Conservation (phyloP, 1,140 invertebrate genomes). For the Bombus sylvicola region DNA sequence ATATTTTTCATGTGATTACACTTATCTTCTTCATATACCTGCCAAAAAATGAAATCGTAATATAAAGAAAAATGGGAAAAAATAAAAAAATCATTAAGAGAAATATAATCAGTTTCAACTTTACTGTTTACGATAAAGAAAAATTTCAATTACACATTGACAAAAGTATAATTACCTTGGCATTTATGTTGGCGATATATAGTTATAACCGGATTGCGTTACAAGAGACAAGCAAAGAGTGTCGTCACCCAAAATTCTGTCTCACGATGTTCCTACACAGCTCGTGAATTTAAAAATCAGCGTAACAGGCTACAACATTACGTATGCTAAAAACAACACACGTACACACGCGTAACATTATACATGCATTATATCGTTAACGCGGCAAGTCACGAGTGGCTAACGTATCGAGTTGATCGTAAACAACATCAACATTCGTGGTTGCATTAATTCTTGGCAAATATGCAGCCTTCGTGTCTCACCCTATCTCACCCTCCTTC, state of each 20-base stretch:
- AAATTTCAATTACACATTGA: too few relatives aligned
- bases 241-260: not conserved
- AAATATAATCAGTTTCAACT: too few relatives aligned
- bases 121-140: too few relatives aligned
- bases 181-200: too few relatives aligned
- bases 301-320: not conserved
- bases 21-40: too few relatives aligned
- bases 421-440: slow-evolving; percentile 61
- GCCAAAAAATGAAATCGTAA: too few relatives aligned
- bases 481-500: not conserved
- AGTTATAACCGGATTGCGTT: too few relatives aligned
- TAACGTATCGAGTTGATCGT: slow-evolving; percentile 58
- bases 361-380: not conserved
- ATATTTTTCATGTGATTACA: too few relatives aligned
- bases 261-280: not conserved
- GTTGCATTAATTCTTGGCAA: slow-evolving; percentile 69
- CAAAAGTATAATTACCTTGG: too few relatives aligned
- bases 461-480: slow-evolving; percentile 52
- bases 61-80: too few relatives aligned
- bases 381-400: not conserved
- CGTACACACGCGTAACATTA: not conserved
- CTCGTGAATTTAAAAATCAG: slow-evolving; percentile 12
- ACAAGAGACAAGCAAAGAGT: too few relatives aligned
- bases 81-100: too few relatives aligned
- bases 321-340: not conserved